Conservation (phyloP, 53 echinoderm and acorn worm species). For the Stichopus horrens region DNA sequence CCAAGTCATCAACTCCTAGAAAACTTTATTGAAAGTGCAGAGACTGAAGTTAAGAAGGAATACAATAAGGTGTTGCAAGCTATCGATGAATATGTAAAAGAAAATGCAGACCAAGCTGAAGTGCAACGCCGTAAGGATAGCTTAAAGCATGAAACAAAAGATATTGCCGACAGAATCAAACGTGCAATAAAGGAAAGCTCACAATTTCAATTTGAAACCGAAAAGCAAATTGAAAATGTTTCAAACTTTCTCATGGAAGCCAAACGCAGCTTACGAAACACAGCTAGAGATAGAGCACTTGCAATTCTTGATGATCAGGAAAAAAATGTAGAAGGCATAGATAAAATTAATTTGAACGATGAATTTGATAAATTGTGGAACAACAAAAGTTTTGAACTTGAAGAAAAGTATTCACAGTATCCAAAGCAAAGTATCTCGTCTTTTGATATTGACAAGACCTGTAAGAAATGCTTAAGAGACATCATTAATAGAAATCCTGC, state of each 20-base stretch:
- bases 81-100: slow-evolving; percentile 1
- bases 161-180: not conserved
- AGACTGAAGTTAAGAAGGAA: not conserved
- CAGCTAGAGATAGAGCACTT: not conserved
- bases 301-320: not conserved
- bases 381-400: not conserved
- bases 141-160: not conserved
- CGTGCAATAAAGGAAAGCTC: not conserved
- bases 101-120: slow-evolving; percentile 6
- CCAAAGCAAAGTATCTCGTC: no score
- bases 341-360: not conserved
- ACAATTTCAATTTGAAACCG: not conserved
- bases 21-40: not conserved
- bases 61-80: not conserved
- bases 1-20: not conserved
- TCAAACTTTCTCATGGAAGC: not conserved
- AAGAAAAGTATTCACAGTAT: not conserved
- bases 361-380: not conserved
- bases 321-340: not conserved
- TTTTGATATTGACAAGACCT: not conserved
- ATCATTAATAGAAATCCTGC: not conserved
- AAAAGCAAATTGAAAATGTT: not conserved
- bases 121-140: not conserved
- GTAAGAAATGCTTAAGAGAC: not conserved
- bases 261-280: not conserved